Evolutionary conservation across 2,888 invertebrate genomes (phyloP).

Genomic region (Phortica magna): DNA sequence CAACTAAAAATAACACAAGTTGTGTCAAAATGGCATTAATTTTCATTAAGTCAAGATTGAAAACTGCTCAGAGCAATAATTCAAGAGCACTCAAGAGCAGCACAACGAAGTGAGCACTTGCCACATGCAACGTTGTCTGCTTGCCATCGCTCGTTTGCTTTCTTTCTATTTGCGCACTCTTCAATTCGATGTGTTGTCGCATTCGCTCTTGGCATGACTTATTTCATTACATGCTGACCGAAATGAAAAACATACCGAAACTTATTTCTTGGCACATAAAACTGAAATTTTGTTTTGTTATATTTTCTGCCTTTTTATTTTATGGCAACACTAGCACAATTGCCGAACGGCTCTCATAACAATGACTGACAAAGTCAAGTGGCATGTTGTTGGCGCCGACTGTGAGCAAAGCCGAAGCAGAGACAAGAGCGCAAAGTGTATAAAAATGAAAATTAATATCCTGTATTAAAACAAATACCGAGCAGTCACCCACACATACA

Average conservation of each 20-base stretch:
- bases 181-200: neutral
- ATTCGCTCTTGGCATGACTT: neutral
- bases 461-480: constrained; percentile 14
- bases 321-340: neutral
- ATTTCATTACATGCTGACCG: neutral
- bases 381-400: no score
- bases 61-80: neutral
- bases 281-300: constrained; percentile 41
- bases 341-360: neutral
- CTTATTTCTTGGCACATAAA: constrained; percentile 17
- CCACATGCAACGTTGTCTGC: neutral
- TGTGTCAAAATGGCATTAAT: neutral
- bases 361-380: no score
- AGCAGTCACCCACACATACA: neutral
- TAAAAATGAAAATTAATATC: constrained; percentile 18
- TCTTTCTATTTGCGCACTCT: neutral
- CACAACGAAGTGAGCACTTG: neutral
- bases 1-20: neutral
- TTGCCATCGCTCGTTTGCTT: neutral
- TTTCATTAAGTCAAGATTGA: neutral
- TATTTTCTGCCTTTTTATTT: neutral
- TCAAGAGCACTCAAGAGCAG: neutral
- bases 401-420: no score
- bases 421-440: neutral
- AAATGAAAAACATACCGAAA: constrained; percentile 26